Evolutionary conservation across 2,797 vertebrate genomes (phyloP).

Genomic region (Pantherophis vulpinus): DNA sequence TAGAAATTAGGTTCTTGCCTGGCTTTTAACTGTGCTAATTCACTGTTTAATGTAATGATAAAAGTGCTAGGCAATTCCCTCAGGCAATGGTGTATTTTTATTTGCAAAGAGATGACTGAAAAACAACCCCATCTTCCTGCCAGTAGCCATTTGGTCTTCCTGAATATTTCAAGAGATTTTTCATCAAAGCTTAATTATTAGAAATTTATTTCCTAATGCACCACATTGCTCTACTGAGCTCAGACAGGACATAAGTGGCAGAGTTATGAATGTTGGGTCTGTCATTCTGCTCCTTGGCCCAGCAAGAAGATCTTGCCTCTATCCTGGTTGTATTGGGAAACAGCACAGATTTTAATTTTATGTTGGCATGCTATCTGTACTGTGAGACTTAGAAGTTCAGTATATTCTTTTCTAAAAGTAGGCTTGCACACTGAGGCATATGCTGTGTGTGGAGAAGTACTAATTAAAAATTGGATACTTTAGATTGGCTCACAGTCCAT

Average conservation of each 20-base stretch:
- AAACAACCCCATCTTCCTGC: conserved; percentile 10
- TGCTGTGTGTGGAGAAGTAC: neutral
- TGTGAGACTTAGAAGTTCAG: neutral
- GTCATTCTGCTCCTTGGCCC: neutral
- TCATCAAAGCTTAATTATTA: conserved; percentile 18
- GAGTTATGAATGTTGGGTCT: neutral
- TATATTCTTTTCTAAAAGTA: neutral
- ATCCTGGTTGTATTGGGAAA: neutral
- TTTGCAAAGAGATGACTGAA: neutral
- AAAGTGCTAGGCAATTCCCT: conserved; percentile 9
- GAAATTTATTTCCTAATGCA: conserved; percentile 1
- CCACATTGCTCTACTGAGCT: neutral
- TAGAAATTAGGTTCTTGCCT: neutral
- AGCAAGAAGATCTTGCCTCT: neutral
- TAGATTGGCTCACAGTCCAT: neutral
- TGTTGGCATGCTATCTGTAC: neutral
- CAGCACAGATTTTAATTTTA: neutral
- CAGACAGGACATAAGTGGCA: neutral
- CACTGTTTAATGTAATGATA: conserved; percentile 13
- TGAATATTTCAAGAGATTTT: conserved; percentile 16
- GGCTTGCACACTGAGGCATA: neutral
- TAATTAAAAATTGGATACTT: neutral
- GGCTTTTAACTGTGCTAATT: conserved; percentile 2
- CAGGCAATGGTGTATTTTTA: conserved; percentile 14
- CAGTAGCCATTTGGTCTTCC: conserved; percentile 1